Conservation (phyloP, 2,113 vertebrate species). For the Pelusios castaneus region DNA sequence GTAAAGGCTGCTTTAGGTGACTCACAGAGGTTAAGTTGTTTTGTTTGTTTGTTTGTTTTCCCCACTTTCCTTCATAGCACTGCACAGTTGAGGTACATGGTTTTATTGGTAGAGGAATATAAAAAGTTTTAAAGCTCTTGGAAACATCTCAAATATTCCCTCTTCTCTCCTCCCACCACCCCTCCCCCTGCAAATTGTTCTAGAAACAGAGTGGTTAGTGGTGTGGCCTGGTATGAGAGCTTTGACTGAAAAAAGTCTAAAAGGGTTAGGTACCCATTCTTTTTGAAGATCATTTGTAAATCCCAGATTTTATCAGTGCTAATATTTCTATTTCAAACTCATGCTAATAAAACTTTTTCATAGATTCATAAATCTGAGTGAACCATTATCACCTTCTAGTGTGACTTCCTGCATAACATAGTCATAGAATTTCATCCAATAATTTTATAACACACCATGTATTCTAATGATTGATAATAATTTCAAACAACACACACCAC, state of each 20-base stretch:
- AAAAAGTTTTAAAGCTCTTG: not conserved
- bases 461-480: not conserved
- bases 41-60: not conserved
- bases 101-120: not conserved
- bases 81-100: not conserved
- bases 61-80: not conserved
- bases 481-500: not conserved
- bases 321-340: accelerated
- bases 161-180: not conserved
- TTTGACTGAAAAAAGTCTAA: not conserved
- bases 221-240: not conserved
- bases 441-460: not conserved
- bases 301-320: not conserved
- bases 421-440: not conserved
- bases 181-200: not conserved
- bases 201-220: not conserved
- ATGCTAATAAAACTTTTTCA: not conserved
- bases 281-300: not conserved
- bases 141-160: not conserved
- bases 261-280: not conserved
- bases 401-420: not conserved
- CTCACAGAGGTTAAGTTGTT: not conserved
- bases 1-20: not conserved
- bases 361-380: not conserved
- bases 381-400: not conserved